Conservation (phyloP, 2,888 invertebrate species). For the Tetragnatha montana region DNA sequence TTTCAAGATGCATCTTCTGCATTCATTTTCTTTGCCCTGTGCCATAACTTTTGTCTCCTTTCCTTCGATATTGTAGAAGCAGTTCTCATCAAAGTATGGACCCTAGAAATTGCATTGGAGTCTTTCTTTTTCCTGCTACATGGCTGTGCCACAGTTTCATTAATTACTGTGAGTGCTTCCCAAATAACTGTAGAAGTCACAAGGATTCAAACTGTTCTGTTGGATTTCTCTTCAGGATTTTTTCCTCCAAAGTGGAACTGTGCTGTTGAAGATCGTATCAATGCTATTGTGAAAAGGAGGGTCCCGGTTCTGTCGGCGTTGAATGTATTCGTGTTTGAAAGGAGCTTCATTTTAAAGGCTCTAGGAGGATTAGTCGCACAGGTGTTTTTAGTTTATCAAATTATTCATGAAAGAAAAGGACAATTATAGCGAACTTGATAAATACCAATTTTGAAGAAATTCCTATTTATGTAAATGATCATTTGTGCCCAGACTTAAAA, state of each 20-base stretch:
- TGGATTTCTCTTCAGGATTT: neutral
- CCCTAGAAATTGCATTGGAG: neutral
- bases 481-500: no score
- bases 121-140: neutral
- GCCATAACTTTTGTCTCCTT: neutral
- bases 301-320: neutral
- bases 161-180: neutral
- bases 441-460: no score
- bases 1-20: neutral
- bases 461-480: no score
- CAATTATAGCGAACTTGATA: no score
- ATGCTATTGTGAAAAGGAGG: neutral
- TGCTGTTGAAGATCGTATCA: neutral
- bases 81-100: neutral
- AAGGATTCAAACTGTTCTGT: neutral
- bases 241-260: neutral
- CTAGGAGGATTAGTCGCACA: neutral
- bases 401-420: neutral
- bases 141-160: neutral
- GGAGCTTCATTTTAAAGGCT: conserved; percentile 4
- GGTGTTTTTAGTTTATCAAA: neutral
- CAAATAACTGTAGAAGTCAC: neutral
- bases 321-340: conserved; percentile 8
- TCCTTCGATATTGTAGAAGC: neutral
- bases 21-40: neutral